Conservation (phyloP, 2,113 vertebrate species). For the Mus spicilegus region DNA sequence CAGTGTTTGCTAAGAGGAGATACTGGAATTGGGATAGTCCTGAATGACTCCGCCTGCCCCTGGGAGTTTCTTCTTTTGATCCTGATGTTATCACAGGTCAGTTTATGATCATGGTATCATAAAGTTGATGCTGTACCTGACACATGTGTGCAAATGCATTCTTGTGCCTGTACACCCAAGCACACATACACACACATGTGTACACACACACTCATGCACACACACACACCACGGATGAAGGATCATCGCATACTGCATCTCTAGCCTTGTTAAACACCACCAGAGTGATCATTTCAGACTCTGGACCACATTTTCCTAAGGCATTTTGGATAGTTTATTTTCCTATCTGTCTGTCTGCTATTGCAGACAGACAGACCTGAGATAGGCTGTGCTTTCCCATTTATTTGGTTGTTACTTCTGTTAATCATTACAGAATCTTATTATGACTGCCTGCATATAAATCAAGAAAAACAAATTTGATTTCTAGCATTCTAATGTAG, state of each 20-base stretch:
- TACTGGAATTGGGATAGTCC: neutral
- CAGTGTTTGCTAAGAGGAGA: neutral
- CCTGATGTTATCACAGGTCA: neutral
- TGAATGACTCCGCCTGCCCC: neutral
- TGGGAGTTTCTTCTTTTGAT: neutral
- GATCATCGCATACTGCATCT: neutral
- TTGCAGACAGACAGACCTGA: slow-evolving; percentile 25
- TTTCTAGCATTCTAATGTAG: slow-evolving; percentile 68
- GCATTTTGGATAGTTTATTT: slow-evolving; percentile 59
- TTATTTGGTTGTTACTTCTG: slow-evolving; percentile 59
- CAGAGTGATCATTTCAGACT: slow-evolving; percentile 14
- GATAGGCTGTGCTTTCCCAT: slow-evolving; percentile 53
- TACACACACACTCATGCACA: neutral
- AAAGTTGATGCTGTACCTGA: neutral
- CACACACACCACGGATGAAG: neutral
- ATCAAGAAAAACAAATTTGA: slow-evolving; percentile 76
- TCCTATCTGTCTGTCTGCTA: slow-evolving; percentile 46
- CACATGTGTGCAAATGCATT: too few relatives aligned
- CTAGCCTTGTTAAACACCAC: neutral
- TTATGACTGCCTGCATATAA: slow-evolving; percentile 65
- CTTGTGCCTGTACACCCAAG: fast-evolving
- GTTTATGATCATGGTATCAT: neutral
- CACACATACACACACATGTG: neutral
- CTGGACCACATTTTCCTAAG: slow-evolving; percentile 34
- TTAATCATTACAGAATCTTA: slow-evolving; percentile 73